These are phyloP conservation scores for Poecilia picta DNA, from an alignment of 2,797 vertebrate genomes.

Conservation along the genomic window DNA sequence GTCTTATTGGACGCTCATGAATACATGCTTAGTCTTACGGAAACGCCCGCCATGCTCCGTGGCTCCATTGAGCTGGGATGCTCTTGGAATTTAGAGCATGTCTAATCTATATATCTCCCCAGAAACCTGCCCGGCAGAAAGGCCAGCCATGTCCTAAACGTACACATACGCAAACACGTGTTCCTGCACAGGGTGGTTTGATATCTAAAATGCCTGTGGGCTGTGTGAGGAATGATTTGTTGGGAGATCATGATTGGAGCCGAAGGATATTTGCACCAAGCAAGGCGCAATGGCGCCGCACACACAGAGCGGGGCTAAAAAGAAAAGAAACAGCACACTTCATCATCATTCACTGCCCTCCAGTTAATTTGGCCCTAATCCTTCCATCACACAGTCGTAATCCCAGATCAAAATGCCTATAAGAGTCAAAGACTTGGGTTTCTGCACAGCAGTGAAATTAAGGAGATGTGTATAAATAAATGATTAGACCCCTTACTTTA, in stretches of 20 bases:
- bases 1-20: conserved; percentile 38
- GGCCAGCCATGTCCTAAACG: conserved; percentile 31
- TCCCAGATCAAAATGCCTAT: conserved; percentile 56
- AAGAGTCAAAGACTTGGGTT: conserved; percentile 43
- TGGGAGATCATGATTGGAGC: conserved; percentile 47
- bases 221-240: conserved; percentile 45
- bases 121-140: conserved; percentile 41
- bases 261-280: conserved; percentile 48
- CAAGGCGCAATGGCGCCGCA: not conserved
- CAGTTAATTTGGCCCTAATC: conserved; percentile 66
- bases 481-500: conserved; percentile 39
- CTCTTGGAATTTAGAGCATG: conserved; percentile 59
- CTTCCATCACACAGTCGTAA: conserved; percentile 62
- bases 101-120: conserved; percentile 56
- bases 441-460: conserved; percentile 39
- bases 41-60: conserved; percentile 4
- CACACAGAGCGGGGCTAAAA: conserved; percentile 18
- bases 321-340: conserved; percentile 46
- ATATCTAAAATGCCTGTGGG: conserved; percentile 45
- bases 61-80: conserved; percentile 49
- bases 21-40: conserved; percentile 17
- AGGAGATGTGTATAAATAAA: conserved; percentile 30
- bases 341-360: conserved; percentile 51
- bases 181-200: conserved; percentile 6
- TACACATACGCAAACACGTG: not conserved